Percentiles rank a stretch among this genome's conserved stretches.
Evolutionary conservation across 2,113 vertebrate species (phyloP).

Genomic region (Guaruba guarouba): DNA sequence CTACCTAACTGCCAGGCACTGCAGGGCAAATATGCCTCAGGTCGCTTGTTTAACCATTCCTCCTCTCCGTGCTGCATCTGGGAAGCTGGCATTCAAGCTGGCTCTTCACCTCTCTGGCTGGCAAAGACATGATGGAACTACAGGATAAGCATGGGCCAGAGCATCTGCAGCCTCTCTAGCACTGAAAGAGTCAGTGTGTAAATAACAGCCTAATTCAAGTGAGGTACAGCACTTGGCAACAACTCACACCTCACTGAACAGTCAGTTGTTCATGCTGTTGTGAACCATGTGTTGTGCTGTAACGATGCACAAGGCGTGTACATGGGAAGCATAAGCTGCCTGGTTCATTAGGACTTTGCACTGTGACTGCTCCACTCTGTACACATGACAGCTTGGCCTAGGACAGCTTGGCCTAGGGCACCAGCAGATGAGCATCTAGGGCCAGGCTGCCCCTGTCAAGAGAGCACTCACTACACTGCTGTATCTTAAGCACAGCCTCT

Average conservation of each 20-base stretch:
- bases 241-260: not conserved
- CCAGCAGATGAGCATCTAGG: not conserved
- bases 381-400: not conserved
- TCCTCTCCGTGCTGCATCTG: not conserved
- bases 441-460: not conserved
- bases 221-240: not conserved
- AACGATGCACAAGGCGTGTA: not conserved
- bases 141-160: not conserved
- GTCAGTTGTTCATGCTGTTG: not conserved
- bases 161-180: not conserved
- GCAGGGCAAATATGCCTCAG: not conserved
- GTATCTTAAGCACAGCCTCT: not conserved
- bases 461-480: not conserved
- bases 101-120: not conserved
- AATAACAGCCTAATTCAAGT: not conserved
- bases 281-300: not conserved
- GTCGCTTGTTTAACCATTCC: not conserved
- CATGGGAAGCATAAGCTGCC: not conserved
- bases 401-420: not conserved
- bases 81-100: not conserved
- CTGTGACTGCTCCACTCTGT: fast-evolving
- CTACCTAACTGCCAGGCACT: not conserved
- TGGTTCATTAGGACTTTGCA: not conserved
- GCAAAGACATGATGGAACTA: not conserved
- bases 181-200: not conserved